A percentile compares a stretch with the other conserved stretches of the same genome.
Conservation (phyloP, 2,113 vertebrate genomes). For the Heterocephalus glaber region DNA sequence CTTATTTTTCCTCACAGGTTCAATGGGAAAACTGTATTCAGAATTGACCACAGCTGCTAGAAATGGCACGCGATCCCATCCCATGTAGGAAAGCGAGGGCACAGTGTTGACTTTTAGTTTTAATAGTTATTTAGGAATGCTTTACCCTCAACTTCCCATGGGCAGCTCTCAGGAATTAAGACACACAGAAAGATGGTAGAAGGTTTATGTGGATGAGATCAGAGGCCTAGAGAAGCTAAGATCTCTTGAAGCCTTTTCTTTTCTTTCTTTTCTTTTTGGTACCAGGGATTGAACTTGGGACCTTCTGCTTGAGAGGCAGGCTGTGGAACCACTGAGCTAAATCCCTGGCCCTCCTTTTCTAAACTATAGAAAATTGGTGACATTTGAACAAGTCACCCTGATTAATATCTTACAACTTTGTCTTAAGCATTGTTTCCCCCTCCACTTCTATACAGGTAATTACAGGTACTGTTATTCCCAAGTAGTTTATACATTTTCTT, state of each 20-base stretch:
- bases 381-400: background rate
- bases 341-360: no score
- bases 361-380: background rate
- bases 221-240: background rate
- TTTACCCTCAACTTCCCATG: background rate
- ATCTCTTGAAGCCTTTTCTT: background rate
- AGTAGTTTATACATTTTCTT: background rate
- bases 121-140: background rate
- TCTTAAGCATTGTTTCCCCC: background rate
- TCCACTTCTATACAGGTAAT: background rate
- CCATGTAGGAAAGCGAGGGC: background rate
- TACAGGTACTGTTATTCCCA: slow-evolving; percentile 10
- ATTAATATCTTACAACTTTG: background rate
- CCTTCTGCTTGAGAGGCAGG: no score
- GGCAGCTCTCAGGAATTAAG: background rate
- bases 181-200: background rate
- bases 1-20: background rate
- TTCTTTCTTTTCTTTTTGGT: no score
- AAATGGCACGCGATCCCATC: background rate
- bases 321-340: no score
- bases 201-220: background rate
- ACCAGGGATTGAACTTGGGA: no score
- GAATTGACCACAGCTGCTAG: background rate
- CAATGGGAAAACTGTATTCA: background rate
- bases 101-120: background rate